Base-by-base conservation (phyloP, 1,140 invertebrate genomes). In the Diabrotica virgifera region DNA sequence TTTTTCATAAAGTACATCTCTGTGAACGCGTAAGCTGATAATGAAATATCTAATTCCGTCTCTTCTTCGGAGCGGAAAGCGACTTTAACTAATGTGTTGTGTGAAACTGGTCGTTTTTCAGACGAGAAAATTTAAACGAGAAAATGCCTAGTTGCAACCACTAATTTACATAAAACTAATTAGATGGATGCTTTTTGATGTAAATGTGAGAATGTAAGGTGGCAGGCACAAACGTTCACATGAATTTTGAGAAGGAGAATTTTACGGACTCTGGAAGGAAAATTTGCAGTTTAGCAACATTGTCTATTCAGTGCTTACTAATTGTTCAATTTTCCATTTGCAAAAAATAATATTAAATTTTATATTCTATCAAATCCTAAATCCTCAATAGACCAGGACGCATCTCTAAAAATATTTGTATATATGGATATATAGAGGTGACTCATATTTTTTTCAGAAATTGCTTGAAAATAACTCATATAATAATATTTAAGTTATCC, bases 1-100 rank as follows among this genome's bases (percentile, higher is more conserved):
- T 24, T 24, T 24, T 24, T 24, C 24, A 24, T 24, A 24, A 24
- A 24, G 24, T 24, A 24, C 40, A 46, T 46, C 8, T n/a, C 40
- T 46, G 40, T 10, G 36, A 57, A 57, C n/a, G 14, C 13, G 46
- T 60, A 36, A 60, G 24, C 11, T 58, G 59, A 51, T 60, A 51
- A 60, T 60, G 46, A 52, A 60, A 60, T 51, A 60, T 60, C 59
- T 60, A 52, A 51, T 60, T 52, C 14, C 40, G 53, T 10, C 8
- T 46, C 40, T 46, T 36, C 35, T 57, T 36, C 35, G n/a, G 55
- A 35, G 11, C 37, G 55, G n/a, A 37, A 57, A 36, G 24, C 10
- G 24, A 12, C 24, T 57, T 40, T 13, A 57, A 40, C 55, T 57
- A 57, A 57, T 57, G 24, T 37, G 24, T 57, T 57, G 55, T 57